phyloP scores from a whole-genome alignment of 2,888 invertebrate species.

The Euzetes globulus region DNA sequence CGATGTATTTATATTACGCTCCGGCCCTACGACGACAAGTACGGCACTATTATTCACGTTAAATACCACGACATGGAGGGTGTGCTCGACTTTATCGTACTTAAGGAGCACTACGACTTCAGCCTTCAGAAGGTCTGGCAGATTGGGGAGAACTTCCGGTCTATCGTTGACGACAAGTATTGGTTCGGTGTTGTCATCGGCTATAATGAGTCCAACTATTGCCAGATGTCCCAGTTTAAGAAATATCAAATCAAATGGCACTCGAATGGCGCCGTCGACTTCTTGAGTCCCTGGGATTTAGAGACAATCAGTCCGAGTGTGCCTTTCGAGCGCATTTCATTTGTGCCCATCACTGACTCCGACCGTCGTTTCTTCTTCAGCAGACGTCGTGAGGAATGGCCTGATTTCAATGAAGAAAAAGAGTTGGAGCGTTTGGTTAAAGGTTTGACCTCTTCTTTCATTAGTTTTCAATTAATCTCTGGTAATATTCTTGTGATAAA shows the following conservation, averaged over 20 bases:
- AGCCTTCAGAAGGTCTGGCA: background rate
- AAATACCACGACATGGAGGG: constrained; percentile 9
- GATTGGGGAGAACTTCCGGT: background rate
- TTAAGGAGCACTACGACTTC: constrained; percentile 6
- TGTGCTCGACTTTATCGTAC: background rate
- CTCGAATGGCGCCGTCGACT: background rate
- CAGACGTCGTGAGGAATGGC: background rate
- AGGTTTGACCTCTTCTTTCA: background rate
- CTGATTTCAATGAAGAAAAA: background rate
- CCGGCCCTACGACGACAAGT: background rate
- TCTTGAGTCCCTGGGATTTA: constrained; percentile 4
- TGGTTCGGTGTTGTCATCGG: background rate
- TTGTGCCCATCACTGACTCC: background rate
- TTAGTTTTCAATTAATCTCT: background rate
- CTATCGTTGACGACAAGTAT: background rate
- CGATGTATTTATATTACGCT: constrained; percentile 14
- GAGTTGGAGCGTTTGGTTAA: background rate
- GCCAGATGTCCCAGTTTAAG: background rate
- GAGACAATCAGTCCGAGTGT: background rate
- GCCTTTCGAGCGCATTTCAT: background rate
- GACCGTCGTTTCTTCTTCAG: background rate
- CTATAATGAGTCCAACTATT: background rate
- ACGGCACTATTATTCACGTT: constrained; percentile 12
- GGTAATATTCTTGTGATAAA: background rate
- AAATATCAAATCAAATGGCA: background rate